Evolutionary conservation across 2,797 vertebrate genomes (phyloP).

Genomic region (Sebastolobus altivelis): DNA sequence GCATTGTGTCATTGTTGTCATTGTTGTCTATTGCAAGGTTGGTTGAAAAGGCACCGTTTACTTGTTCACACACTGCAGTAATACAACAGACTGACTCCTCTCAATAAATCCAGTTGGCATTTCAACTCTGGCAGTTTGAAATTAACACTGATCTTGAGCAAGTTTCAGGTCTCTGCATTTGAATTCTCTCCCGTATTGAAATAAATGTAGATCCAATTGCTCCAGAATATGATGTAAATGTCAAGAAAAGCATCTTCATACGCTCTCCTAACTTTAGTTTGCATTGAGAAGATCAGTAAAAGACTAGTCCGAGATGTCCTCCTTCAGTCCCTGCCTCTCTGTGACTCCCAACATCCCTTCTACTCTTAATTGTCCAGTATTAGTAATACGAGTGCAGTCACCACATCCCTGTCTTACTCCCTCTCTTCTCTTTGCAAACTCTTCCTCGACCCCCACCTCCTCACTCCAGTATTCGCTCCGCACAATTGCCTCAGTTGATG

Average conservation of each 20-base stretch:
- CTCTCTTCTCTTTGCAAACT: conserved; percentile 51
- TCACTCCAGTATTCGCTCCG: conserved; percentile 71
- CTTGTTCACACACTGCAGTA: neutral
- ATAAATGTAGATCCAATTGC: neutral
- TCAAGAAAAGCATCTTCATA: neutral
- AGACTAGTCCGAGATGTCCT: neutral
- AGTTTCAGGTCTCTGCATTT: neutral
- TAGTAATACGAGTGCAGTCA: conserved; percentile 38
- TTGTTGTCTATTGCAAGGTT: neutral
- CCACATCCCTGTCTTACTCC: conserved; percentile 44
- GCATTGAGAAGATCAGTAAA: neutral
- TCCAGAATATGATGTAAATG: neutral
- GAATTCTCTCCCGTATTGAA: neutral
- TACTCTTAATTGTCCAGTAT: conserved; percentile 48
- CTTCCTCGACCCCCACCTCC: conserved; percentile 61
- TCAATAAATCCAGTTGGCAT: neutral
- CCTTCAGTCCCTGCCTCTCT: neutral
- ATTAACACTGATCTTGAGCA: neutral
- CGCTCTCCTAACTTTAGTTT: neutral
- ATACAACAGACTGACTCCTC: neutral
- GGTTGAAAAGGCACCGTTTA: neutral
- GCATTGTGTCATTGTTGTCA: neutral
- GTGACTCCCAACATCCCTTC: conserved; percentile 25
- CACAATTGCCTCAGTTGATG: conserved; percentile 83
- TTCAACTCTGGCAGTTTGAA: neutral